These are phyloP conservation scores for Formica exsecta DNA, from an alignment of 1,140 invertebrate species.

Conservation along the genomic window DNA sequence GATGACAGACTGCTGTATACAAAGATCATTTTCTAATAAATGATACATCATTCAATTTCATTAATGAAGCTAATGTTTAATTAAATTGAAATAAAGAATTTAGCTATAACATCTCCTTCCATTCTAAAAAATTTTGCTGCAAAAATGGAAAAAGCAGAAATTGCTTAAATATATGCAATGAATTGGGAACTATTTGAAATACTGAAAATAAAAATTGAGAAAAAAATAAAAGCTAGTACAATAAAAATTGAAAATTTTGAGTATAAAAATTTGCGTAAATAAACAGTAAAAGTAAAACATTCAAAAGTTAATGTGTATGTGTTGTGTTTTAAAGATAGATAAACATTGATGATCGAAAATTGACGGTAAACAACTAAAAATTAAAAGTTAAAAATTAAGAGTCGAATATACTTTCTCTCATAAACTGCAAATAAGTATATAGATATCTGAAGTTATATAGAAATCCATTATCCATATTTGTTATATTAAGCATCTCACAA, in stretches of 20 bases:
- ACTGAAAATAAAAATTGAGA: no score
- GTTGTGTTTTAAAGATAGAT: not conserved
- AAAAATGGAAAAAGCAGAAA: not conserved
- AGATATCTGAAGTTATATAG: not conserved
- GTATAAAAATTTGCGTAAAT: not conserved
- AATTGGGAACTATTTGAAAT: not conserved
- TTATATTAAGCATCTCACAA: not conserved
- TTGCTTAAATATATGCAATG: not conserved
- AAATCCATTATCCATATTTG: not conserved
- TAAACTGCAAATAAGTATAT: not conserved
- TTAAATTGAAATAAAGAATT: slow-evolving; percentile 5
- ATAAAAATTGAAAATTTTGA: not conserved
- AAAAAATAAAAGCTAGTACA: not conserved
- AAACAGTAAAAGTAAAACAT: not conserved
- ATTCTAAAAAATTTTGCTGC: not conserved
- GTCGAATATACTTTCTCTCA: not conserved
- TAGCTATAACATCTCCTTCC: not conserved
- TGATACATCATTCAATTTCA: not conserved
- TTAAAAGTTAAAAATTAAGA: not conserved
- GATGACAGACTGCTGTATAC: not conserved
- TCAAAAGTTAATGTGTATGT: not conserved
- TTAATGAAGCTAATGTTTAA: slow-evolving; percentile 22
- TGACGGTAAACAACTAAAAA: not conserved
- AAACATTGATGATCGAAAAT: not conserved
- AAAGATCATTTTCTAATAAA: slow-evolving; percentile 25